Conservation (phyloP, 2,888 invertebrate genomes). For the Endomychus coccineus region DNA sequence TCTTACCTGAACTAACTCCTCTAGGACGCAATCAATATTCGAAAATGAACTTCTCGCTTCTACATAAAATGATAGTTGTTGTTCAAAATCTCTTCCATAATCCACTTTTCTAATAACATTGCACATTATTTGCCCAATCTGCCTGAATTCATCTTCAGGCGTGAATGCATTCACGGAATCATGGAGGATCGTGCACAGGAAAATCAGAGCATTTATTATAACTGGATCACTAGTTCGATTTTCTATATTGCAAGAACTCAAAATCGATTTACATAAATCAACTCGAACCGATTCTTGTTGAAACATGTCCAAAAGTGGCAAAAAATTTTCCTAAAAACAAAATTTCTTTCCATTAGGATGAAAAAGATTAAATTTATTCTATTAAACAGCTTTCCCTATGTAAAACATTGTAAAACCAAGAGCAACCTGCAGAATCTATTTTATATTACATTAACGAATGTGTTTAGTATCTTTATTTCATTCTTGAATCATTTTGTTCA, state of each 20-base stretch:
- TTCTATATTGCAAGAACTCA: constrained; percentile 43
- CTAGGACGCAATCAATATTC: constrained; percentile 81
- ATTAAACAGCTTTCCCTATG: no score
- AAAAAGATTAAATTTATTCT: no score
- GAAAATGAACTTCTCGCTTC: constrained; percentile 86
- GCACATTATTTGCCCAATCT: constrained; percentile 76
- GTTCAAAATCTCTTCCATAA: constrained; percentile 81
- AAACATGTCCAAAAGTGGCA: constrained; percentile 84
- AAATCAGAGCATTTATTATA: constrained; percentile 80
- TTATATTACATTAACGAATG: no score
- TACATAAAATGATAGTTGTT: constrained; percentile 88
- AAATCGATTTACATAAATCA: constrained; percentile 74
- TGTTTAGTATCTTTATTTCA: no score
- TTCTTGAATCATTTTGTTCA: no score
- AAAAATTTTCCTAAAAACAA: constrained; percentile 76
- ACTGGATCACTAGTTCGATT: constrained; percentile 68
- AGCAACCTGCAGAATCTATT: not conserved
- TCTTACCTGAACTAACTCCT: constrained; percentile 77
- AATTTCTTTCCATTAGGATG: no score
- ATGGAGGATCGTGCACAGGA: constrained; percentile 81
- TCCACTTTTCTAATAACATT: constrained; percentile 72
- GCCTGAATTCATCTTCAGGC: constrained; percentile 85
- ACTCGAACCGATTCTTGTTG: constrained; percentile 78
- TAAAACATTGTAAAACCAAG: no score
- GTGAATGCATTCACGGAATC: constrained; percentile 89